These are phyloP conservation scores for Lasius platythorax DNA, from an alignment of 2,888 invertebrate species.

Conservation along the genomic window DNA sequence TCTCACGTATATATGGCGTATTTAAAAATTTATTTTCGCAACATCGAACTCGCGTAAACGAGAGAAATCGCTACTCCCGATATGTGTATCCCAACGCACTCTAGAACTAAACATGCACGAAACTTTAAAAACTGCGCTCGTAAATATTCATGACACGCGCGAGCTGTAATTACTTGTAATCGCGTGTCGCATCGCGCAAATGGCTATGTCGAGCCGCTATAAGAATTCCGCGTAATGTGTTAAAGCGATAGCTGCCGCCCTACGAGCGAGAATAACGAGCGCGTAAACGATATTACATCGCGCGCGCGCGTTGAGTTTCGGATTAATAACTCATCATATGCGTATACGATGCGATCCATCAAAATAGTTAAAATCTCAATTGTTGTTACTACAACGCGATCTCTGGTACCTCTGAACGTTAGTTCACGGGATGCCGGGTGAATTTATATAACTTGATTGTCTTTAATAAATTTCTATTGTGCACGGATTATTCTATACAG, in stretches of 20 bases:
- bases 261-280: conserved; percentile 46
- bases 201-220: conserved; percentile 40
- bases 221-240: conserved; percentile 54
- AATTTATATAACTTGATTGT: background rate
- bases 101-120: conserved; percentile 7
- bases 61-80: conserved; percentile 33
- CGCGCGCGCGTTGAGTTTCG: background rate
- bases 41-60: background rate
- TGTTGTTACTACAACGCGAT: background rate
- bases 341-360: background rate
- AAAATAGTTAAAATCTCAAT: conserved; percentile 11
- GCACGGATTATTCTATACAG: background rate
- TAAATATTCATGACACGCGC: conserved; percentile 55
- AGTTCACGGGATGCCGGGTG: too few relatives aligned
- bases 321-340: conserved; percentile 44
- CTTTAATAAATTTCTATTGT: background rate
- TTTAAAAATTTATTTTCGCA: background rate
- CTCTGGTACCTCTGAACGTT: background rate
- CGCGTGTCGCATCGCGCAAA: conserved; percentile 53
- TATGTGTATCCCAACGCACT: background rate
- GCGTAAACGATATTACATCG: conserved; percentile 51
- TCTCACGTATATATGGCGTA: background rate
- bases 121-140: conserved; percentile 46
- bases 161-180: conserved; percentile 50
- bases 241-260: conserved; percentile 40